Base-by-base conservation (phyloP, 2,113 vertebrate species). In the Poicephalus meyeri region DNA sequence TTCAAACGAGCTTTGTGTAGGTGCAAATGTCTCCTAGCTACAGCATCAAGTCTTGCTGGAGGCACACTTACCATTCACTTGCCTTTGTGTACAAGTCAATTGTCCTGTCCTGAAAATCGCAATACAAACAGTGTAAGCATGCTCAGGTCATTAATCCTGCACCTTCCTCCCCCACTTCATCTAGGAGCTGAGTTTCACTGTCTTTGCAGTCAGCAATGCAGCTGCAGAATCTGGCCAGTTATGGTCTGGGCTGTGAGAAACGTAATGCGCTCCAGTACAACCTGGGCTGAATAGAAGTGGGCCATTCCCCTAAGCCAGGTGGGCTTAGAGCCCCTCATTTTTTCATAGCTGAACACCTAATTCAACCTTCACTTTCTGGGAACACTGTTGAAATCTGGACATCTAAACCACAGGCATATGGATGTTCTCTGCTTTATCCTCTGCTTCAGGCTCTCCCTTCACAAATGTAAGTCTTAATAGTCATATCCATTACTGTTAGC, bases 51-150 rank as follows among this genome's bases (percentile, higher is more conserved):
- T 68, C 42, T 95, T 88, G 56, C 53, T 87, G 86, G 65, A 91
- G 35, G 50, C n/a, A 85, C 44, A 95, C 93, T 98, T 98, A 98
- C 98, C 98, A 98, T 89, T 97, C 93, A 78, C 53, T 97, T 88
- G 98, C 89, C 84, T 97, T 98, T 96, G 98, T 70, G 41, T 98
- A 95, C 94, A 98, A 91, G 91, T 98, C 98, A 95, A 97, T 97
- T 70, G 96, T 97, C 88, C 95, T 97, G 42, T 81, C 93, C 98
- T 98, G 96, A 80, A 95, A 96, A 97, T 66, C 2, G 2, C 94
- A 97, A 96, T 64, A 80, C 46, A 91, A 92, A 92, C 66, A 96
- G 64, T 84, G 89, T 96, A 76, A 97, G 87, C 56, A 86, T 52
- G 52, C 60, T 94, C 79, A 83, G 31, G 41, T 70, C 10, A 3